A percentile compares a stretch with the other conserved stretches of the same genome.
phyloP scores from a whole-genome alignment of 2,113 vertebrate genomes.

The Stigmatopora argus region DNA sequence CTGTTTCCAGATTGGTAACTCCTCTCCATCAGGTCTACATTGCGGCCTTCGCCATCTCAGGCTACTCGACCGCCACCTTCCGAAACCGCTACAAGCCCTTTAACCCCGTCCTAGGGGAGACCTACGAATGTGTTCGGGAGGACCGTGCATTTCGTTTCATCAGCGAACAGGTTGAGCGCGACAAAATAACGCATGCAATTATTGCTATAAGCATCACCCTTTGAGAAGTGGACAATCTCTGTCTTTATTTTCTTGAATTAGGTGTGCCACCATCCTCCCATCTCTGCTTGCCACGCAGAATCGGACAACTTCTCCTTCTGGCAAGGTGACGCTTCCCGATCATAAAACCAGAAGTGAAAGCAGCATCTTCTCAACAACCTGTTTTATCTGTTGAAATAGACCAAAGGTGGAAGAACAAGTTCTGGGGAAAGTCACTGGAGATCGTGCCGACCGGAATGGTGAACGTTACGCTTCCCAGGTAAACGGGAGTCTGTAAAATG shows the following conservation, averaged over 20 bases:
- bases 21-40: slow-evolving; percentile 74
- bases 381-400: slow-evolving; percentile 61
- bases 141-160: slow-evolving; percentile 82
- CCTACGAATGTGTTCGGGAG: slow-evolving; percentile 81
- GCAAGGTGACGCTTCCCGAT: slow-evolving; percentile 74
- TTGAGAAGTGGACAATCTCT: neutral
- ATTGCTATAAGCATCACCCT: too few species aligned
- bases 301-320: slow-evolving; percentile 86
- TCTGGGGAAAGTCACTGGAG: slow-evolving; percentile 93
- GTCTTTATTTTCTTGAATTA: slow-evolving; percentile 29
- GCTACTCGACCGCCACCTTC: slow-evolving; percentile 83
- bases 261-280: slow-evolving; percentile 87
- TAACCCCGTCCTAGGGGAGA: slow-evolving; percentile 91
- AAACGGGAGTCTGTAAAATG: neutral
- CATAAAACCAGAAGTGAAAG: neutral
- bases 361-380: neutral
- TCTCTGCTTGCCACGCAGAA: slow-evolving; percentile 84
- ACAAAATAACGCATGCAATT: neutral
- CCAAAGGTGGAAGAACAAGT: slow-evolving; percentile 93
- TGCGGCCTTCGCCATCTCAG: slow-evolving; percentile 86
- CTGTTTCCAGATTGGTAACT: neutral
- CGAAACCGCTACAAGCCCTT: slow-evolving; percentile 89
- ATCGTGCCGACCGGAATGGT: slow-evolving; percentile 85
- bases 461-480: slow-evolving; percentile 81
- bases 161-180: slow-evolving; percentile 79